Evolutionary conservation across 2,797 vertebrate species (phyloP).

Genomic region (Pteropus rufus): DNA sequence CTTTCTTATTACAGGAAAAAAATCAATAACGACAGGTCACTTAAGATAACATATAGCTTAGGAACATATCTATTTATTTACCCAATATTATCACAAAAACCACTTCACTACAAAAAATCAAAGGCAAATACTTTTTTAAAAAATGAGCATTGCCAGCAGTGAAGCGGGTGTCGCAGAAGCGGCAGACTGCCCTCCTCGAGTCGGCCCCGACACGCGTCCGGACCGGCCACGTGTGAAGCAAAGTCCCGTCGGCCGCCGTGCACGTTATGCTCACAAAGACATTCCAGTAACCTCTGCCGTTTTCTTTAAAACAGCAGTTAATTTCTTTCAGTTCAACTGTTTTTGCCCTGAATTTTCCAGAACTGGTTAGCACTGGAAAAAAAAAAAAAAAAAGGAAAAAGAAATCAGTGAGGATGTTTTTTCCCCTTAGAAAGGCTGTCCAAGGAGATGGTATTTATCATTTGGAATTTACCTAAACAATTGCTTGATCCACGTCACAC

Average conservation of each 20-base stretch:
- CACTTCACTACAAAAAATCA: constrained; percentile 66
- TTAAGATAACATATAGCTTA: constrained; percentile 80
- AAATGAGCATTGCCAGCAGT: too few species aligned
- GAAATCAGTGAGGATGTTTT: too few species aligned
- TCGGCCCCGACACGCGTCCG: not conserved
- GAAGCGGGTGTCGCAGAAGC: constrained; percentile 50
- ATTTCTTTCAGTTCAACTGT: constrained; percentile 6
- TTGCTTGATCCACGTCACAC: not conserved
- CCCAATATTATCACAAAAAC: constrained; percentile 73
- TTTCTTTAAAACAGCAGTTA: constrained; percentile 23
- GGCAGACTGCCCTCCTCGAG: not conserved
- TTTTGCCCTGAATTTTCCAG: not conserved
- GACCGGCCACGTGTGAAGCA: constrained; percentile 68
- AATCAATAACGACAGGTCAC: constrained; percentile 79
- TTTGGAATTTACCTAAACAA: constrained; percentile 12
- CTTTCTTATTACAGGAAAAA: constrained; percentile 76
- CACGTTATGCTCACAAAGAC: constrained; percentile 52
- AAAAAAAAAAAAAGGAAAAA: not conserved
- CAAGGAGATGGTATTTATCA: not conserved
- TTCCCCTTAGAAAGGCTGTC: not conserved
- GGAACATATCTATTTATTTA: constrained; percentile 75
- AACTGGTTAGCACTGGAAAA: not conserved
- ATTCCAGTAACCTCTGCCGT: not conserved
- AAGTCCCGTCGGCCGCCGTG: not conserved
- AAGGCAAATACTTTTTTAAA: constrained; percentile 23